Conservation (phyloP, 2,113 vertebrate genomes). For the Catagonus wagneri region DNA sequence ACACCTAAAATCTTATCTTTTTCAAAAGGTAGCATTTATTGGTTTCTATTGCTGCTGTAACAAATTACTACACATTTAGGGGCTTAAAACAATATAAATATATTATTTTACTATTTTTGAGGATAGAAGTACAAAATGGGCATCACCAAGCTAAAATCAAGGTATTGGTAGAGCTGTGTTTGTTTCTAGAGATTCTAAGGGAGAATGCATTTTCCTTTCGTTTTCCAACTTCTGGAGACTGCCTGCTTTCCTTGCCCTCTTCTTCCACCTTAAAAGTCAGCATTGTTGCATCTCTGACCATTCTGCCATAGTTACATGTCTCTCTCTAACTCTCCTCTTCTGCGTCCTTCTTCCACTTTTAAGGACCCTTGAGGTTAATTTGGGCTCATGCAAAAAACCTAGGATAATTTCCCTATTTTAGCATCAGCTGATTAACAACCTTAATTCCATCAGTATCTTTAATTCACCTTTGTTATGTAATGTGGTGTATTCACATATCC, state of each 20-base stretch:
- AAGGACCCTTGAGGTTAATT: not conserved
- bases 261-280: not conserved
- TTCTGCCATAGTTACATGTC: not conserved
- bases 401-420: not conserved
- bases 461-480: not conserved
- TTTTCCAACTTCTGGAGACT: not conserved
- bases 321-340: not conserved
- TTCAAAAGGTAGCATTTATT: not conserved
- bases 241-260: not conserved
- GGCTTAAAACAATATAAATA: not conserved
- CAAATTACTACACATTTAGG: not conserved
- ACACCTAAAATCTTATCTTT: not conserved
- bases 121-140: not conserved
- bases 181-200: not conserved
- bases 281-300: not conserved
- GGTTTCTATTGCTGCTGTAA: not conserved
- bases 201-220: not conserved
- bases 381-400: not conserved
- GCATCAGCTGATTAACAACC: not conserved
- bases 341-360: not conserved
- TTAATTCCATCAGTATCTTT: not conserved
- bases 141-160: not conserved
- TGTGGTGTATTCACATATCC: not conserved
- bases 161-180: not conserved
- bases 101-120: not conserved